Evolutionary conservation across 2,888 invertebrate species (phyloP), one percentile per base, ranked within the genome.

Genomic region (Tachina lurida): DNA sequence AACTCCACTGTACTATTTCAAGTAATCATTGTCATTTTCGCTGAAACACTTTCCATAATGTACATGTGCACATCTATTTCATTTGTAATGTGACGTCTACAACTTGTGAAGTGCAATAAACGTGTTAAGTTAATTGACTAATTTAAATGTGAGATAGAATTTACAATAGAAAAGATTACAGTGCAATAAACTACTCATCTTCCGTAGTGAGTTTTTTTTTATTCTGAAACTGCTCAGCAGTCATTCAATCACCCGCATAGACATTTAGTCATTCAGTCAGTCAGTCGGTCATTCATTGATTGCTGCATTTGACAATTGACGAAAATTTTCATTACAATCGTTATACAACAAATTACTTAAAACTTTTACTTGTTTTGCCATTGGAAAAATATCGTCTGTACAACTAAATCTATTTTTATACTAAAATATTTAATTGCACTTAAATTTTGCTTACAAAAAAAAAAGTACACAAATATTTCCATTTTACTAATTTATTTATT

Each of bases 41-140:
- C 47, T 60, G 31, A 60, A 60, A 45, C 39, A 60, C 58, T 47
- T n/a, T 60, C 31, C 31, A 31, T 31, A 7, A 31, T 31, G 31
- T 31, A 31, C 31, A 31, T 31, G 31, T 31, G 31, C 31, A 31
- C 31, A 31, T 31, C 31, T 31, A 10, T 67, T 65, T 22, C 17
- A 31, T 17, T 74, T 68, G 17, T 41, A 41, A 60, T 58, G 19
- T 56, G 45, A 63, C 54, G 62, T n/a, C 49, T 56, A 58, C 19
- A 52, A 52, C 49, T 70, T 58, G 62, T 63, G 56, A 85, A 65
- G 65, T 60, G 41, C 31, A 58, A 22, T 67, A 9, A 49, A 80
- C 41, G 68, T 81, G 74, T 81, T 74, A 56, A 52, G 67, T 68
- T 73, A 76, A 58, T 82, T 71, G 19, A 65, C 15, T 47, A 71